Base-by-base conservation (phyloP, 2,113 vertebrate genomes). In the Mesembrinibis cayennensis region DNA sequence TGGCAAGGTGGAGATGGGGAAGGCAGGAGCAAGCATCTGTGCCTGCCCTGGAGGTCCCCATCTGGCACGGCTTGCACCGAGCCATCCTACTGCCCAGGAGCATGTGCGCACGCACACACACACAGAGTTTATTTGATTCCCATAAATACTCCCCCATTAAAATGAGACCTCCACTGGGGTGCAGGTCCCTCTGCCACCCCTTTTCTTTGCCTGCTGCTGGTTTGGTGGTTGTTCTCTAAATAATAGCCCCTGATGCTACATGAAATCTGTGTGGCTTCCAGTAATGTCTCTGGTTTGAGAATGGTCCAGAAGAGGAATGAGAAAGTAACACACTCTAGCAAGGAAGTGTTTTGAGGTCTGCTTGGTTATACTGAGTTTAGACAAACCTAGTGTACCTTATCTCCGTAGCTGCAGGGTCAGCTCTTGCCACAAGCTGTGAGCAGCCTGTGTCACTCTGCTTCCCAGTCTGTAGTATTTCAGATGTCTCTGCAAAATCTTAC, bases 401-500 rank as follows among this genome's bases (percentile, higher is more conserved):
- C 30, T 19, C 59, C 0, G 1, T 14, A 42, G 49, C 19, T 42
- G 34, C 82, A 63, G 14, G 30, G 27, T 66, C n/a, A 8, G 25
- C 19, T 52, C 34, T 58, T 6, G 8, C 29, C 58, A 14, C 29
- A 26, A 40, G 55, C 71, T 53, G 40, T 8, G 27, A 45, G 61
- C 32, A 72, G 58, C 36, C 53, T 19, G 21, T 32, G 18, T 13
- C 45, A 13, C 3, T 2, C 38, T 29, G 47, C 59, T 52, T 45
- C 10, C 34, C 29, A 20, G 47, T 13, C 49, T 0, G 1, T 13
- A 30, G 30, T 3, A 1, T 50, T 44, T 58, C 17, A n/a, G 13
- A 27, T 36, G 17, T 70, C n/a, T n/a, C 27, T 30, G 30, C 13
- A 76, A 49, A 85, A 38, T 2, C 2, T 8, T 56, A 25, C 34